A percentile compares a stretch with the other conserved stretches of the same genome.
Evolutionary conservation across 2,797 vertebrate genomes (phyloP).

Genomic region (Thaleichthys pacificus): DNA sequence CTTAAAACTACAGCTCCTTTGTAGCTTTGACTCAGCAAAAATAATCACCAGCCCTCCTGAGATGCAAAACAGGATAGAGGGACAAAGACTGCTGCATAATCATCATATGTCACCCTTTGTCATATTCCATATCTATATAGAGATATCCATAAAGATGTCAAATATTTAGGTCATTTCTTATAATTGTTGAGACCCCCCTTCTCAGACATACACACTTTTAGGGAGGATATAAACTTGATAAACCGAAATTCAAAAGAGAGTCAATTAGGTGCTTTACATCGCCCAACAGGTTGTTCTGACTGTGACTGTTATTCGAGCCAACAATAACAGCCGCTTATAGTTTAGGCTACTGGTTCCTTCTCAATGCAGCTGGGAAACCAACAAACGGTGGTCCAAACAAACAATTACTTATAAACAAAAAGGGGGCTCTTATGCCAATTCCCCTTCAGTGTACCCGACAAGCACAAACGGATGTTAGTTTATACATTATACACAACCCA

Average conservation of each 20-base stretch:
- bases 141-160: not conserved
- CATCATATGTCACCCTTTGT: not conserved
- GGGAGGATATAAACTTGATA: not conserved
- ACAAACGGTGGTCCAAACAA: not conserved
- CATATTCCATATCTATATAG: not conserved
- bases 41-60: not conserved
- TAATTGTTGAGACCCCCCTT: not conserved
- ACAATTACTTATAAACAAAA: not conserved
- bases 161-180: too few species aligned
- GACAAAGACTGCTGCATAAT: slow-evolving; percentile 2
- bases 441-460: not conserved
- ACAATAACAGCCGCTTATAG: slow-evolving; percentile 18
- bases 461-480: not conserved
- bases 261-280: not conserved
- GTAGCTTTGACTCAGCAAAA: slow-evolving; percentile 54
- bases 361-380: slow-evolving; percentile 8
- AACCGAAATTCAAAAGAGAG: not conserved
- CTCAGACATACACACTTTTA: not conserved
- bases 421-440: not conserved
- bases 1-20: not conserved
- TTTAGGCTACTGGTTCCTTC: slow-evolving; percentile 14
- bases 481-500: not conserved
- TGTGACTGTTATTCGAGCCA: slow-evolving; percentile 5
- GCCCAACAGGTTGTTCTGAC: not conserved
- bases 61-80: not conserved